phyloP scores from a whole-genome alignment of 2,797 vertebrate genomes.

The Mycteria americana region DNA sequence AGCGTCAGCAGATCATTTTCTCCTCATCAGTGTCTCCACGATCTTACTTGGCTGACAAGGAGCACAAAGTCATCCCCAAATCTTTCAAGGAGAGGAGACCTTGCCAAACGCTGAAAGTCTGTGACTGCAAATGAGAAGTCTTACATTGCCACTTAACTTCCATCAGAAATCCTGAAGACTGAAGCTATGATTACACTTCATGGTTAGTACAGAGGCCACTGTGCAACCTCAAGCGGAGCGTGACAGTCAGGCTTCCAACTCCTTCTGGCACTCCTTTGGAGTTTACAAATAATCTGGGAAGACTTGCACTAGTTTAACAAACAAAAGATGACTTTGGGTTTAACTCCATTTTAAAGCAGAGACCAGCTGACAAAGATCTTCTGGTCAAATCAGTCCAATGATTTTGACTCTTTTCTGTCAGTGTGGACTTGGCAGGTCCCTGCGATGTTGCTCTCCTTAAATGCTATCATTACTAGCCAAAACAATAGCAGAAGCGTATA shows the following conservation, averaged over 20 bases:
- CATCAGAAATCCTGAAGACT: not conserved
- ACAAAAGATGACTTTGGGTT: not conserved
- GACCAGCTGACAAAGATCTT: not conserved
- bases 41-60: not conserved
- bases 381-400: not conserved
- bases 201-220: not conserved
- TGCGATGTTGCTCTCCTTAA: not conserved
- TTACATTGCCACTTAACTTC: not conserved
- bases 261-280: not conserved
- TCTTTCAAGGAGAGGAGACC: not conserved
- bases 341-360: not conserved
- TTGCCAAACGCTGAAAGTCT: not conserved
- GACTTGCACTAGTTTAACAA: not conserved
- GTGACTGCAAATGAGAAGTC: not conserved
- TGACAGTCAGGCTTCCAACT: not conserved
- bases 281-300: not conserved
- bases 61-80: not conserved
- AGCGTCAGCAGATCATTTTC: not conserved
- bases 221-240: not conserved
- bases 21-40: not conserved
- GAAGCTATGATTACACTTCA: not conserved
- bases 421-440: not conserved
- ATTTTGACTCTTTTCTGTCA: not conserved
- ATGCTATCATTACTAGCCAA: not conserved
- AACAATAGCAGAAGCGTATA: not conserved